phyloP scores from a whole-genome alignment of 1,140 invertebrate species.

The Neodiprion fabricii region DNA sequence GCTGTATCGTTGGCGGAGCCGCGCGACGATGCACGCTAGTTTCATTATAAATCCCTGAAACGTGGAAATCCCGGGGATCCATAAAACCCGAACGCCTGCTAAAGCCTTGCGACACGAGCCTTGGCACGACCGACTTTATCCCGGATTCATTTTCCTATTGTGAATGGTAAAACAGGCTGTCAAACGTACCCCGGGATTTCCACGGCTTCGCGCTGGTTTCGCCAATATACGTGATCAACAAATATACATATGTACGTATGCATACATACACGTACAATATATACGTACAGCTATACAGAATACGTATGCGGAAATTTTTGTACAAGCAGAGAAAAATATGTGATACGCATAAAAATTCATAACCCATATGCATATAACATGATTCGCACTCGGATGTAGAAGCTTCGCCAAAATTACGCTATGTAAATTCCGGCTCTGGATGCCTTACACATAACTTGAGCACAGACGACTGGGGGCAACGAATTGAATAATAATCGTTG shows the following conservation, averaged over 20 bases:
- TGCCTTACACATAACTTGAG: too few species aligned
- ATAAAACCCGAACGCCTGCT: neutral
- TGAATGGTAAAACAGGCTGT: constrained; percentile 2
- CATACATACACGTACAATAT: neutral
- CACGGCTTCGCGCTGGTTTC: neutral
- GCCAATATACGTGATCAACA: too few species aligned
- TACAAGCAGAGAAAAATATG: too few species aligned
- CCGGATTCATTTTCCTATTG: neutral
- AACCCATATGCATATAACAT: too few species aligned
- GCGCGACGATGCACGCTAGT: neutral
- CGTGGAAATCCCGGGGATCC: neutral
- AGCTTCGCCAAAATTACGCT: too few species aligned
- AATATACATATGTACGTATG: neutral
- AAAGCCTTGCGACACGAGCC: neutral
- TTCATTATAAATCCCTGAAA: neutral
- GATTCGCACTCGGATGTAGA: too few species aligned
- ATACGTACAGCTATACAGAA: neutral
- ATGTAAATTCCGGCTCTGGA: too few species aligned
- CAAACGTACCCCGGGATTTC: neutral
- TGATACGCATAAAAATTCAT: too few species aligned
- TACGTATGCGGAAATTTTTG: too few species aligned
- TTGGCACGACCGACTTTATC: neutral
- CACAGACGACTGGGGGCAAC: too few species aligned
- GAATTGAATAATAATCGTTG: too few species aligned
- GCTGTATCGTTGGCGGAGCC: too few species aligned